Conservation (phyloP, 2,888 invertebrate genomes). For the Molorchus minor region DNA sequence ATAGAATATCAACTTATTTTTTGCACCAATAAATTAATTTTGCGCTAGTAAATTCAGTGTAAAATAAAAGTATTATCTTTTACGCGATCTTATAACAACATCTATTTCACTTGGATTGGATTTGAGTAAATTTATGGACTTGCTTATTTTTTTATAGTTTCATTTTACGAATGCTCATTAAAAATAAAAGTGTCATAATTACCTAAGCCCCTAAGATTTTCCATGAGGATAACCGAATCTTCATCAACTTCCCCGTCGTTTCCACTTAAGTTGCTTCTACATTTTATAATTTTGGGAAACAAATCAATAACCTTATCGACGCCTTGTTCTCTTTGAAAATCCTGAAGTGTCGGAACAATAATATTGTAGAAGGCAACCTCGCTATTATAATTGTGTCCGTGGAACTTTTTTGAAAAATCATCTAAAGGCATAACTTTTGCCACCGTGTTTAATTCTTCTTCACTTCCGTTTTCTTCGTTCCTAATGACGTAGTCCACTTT, state of each 20-base stretch:
- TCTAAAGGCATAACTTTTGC: constrained; percentile 34
- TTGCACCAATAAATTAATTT: too few relatives aligned
- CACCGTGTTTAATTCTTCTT: constrained; percentile 24
- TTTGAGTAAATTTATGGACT: too few relatives aligned
- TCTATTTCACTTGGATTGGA: too few relatives aligned
- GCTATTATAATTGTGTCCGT: constrained; percentile 63
- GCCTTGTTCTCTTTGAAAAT: constrained; percentile 60
- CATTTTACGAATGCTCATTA: not conserved
- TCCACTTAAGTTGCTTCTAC: constrained; percentile 32
- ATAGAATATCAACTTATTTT: too few relatives aligned
- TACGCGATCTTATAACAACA: too few relatives aligned
- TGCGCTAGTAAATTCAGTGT: too few relatives aligned
- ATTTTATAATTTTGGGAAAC: constrained; percentile 63
- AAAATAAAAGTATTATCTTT: too few relatives aligned
- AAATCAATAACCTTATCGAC: constrained; percentile 57
- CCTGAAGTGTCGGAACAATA: constrained; percentile 60
- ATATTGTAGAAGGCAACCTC: constrained; percentile 65
- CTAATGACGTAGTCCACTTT: constrained; percentile 24
- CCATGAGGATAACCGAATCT: constrained; percentile 64
- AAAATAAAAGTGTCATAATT: not conserved
- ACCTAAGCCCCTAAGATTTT: constrained; percentile 60
- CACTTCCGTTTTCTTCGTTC: constrained; percentile 6
- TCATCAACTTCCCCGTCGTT: constrained; percentile 58
- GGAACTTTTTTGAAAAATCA: constrained; percentile 54
- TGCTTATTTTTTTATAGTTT: not conserved